Evolutionary conservation across 1,140 invertebrate genomes (phyloP), one percentile per base, ranked within the genome.

Genomic region (Homarus americanus): DNA sequence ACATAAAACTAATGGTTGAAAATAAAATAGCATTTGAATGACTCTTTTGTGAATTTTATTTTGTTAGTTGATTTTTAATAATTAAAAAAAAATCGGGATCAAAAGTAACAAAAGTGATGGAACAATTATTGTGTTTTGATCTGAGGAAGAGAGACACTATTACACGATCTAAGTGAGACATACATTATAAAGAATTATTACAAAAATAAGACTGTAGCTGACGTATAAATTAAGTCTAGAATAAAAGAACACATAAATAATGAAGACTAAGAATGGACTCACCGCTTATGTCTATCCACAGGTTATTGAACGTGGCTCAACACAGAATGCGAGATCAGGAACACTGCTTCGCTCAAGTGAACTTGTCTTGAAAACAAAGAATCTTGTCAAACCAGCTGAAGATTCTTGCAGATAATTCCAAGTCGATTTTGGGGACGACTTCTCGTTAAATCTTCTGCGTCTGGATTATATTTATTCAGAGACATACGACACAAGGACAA

Each of bases 321-420:
- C 58, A 63, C 15, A 20, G 15, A 63, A 4, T 15, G 58, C 12
- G 15, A 63, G 15, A n/a, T 5, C 12, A 63, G 15, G 5, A 24
- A 20, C 24, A 24, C 63, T 69, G n/a, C 32, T 32, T n/a, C 32
- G 1, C 53, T 49, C 17, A 69, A 32, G n/a, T 1, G 63, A 10
- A 28, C 63, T 0, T 28, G 3, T 32, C 58, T 0, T 69, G n/a
- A n/a, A 32, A 24, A 69, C 10, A 9, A 69, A 69, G 63, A 32
- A 69, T 69, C 63, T 69, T 69, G 63, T 69, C 63, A 69, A 69
- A 69, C 63, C 63, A 69, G 63, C 63, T 69, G 63, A 69, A 69
- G 4, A 69, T 69, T 69, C 63, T 32, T 69, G 2, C 32, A 58
- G 10, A 28, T 32, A 69, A 69, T 32, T 32, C 7, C 5, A 9